phyloP scores from a whole-genome alignment of 2,113 vertebrate genomes.

The Agapornis roseicollis region DNA sequence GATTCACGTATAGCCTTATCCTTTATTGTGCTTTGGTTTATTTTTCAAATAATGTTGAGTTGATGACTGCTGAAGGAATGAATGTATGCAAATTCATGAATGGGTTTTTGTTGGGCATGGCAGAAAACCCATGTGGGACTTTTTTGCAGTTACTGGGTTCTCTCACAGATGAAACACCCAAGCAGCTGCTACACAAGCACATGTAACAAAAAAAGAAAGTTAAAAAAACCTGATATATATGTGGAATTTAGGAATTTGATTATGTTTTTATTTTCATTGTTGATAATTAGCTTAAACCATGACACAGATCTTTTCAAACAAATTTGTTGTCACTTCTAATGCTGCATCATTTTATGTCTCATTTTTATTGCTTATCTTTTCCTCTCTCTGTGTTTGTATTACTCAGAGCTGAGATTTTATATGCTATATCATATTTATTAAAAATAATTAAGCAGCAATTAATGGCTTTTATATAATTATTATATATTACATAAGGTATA shows the following conservation, averaged over 20 bases:
- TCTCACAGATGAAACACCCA: not conserved
- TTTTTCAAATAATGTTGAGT: not conserved
- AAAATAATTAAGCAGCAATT: not conserved
- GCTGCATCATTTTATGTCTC: not conserved
- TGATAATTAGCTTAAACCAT: not conserved
- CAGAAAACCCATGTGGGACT: not conserved
- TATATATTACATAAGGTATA: not conserved
- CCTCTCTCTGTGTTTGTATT: not conserved
- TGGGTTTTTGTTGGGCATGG: not conserved
- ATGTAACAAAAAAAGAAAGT: not conserved
- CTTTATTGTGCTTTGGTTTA: not conserved
- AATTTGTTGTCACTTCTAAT: not conserved
- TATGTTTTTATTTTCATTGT: not conserved
- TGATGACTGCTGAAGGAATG: not conserved
- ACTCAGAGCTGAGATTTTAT: not conserved
- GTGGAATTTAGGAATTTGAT: not conserved
- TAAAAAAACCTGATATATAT: rapidly evolving
- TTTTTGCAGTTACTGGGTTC: not conserved
- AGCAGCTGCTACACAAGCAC: not conserved
- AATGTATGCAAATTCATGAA: not conserved
- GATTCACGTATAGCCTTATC: not conserved
- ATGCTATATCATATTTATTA: not conserved
- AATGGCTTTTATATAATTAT: not conserved
- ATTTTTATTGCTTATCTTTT: slow-evolving; percentile 23
- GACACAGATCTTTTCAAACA: slow-evolving; percentile 7